phyloP scores from a whole-genome alignment of 2,797 vertebrate species.

The Sciaenops ocellatus region DNA sequence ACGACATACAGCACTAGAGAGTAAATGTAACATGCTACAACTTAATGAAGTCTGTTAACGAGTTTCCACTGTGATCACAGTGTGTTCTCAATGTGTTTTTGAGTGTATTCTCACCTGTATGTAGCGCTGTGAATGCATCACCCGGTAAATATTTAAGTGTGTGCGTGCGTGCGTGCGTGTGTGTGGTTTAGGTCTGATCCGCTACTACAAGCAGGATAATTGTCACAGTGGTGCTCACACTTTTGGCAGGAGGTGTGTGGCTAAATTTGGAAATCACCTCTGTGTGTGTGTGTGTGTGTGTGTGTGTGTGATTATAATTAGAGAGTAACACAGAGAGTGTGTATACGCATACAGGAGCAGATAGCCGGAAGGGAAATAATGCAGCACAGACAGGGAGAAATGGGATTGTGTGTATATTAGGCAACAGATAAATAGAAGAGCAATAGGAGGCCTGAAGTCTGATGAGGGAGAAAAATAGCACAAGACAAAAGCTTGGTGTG shows the following conservation, averaged over 20 bases:
- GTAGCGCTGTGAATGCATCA: conserved; percentile 10
- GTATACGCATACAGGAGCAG: conserved; percentile 27
- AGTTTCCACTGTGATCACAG: conserved; percentile 1
- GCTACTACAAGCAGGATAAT: conserved; percentile 53
- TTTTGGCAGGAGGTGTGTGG: conserved; percentile 64
- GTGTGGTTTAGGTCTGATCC: conserved; percentile 19
- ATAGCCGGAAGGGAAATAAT: conserved; percentile 30
- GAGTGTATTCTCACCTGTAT: conserved; percentile 1
- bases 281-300: conserved; percentile 26
- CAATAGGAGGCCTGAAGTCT: conserved; percentile 5
- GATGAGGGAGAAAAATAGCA: not conserved
- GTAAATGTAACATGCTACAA: not conserved
- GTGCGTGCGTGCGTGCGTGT: not conserved
- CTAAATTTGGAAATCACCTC: conserved; percentile 60
- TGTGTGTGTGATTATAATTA: not conserved
- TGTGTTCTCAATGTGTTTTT: not conserved
- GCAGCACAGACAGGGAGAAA: not conserved
- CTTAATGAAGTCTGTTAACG: not conserved
- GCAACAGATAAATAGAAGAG: conserved; percentile 33
- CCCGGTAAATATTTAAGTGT: not conserved
- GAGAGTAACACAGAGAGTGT: conserved; percentile 14
- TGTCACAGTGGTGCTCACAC: conserved; percentile 64
- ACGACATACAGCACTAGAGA: not conserved
- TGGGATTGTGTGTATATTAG: conserved; percentile 26
- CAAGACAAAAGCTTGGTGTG: conserved; percentile 18